Base-by-base conservation (phyloP, 2,888 invertebrate genomes). In the Eupeodes luniger region DNA sequence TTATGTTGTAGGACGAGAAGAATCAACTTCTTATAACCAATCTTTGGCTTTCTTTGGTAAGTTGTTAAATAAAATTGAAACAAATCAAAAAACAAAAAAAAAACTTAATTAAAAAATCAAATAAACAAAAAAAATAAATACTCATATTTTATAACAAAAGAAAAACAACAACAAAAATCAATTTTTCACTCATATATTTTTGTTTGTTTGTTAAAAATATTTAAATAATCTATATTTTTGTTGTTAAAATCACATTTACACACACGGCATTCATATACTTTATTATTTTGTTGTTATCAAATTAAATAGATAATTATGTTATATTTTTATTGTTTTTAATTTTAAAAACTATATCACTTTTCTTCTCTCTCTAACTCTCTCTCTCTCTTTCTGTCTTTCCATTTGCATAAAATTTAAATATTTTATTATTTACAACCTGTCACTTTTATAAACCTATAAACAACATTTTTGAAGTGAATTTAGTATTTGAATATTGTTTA, bases 1-100 rank as follows among this genome's bases (percentile, higher is more conserved):
- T 91, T 91, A 86, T 90, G 92, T 95, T 95, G 96, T 96, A 97
- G 97, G 97, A 97, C 96, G 97, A 97, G 96, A 97, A 97, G 96
- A 97, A 97, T 96, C 97, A 97, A 96, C 96, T 97, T 95, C 96
- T 98, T 95, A 97, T 97, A 95, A 96, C 97, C 95, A 97, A 97
- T 96, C 97, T 97, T 95, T 98, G 97, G 97, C 97, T 97, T 96
- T 97, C 97, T 95, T 96, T 97, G 97, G 97, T 97, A 96, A 97
- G 97, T 97, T 92, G 91, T 70, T 70, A 70, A 70, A 70, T 70
- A 67, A 27, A 67, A 51, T 91, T 59, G 34, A 34, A 67, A 34
- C 14, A 49, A 66, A 5, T 19, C 19, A 91, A 81, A 91, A 94
- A 94, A n/a, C n/a, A 94, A 2, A 4, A 93, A 93, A 91, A 94